Base-by-base conservation (phyloP, 2,888 invertebrate species). In the Ectemnius lituratus region DNA sequence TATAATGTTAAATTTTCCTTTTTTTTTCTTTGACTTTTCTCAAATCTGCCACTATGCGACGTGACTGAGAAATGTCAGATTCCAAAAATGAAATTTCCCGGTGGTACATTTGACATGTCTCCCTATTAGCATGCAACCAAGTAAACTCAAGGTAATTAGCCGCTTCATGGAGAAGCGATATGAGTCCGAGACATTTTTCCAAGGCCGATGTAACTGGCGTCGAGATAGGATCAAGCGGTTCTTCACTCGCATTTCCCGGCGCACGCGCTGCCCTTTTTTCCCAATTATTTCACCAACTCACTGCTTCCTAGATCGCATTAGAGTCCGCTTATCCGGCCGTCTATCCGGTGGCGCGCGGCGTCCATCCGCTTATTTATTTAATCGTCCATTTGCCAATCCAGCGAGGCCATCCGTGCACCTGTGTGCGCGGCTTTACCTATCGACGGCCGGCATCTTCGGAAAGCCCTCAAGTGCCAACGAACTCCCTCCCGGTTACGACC, bases 311-410 rank as follows among this genome's bases (percentile, higher is more conserved):
- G 52, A 52, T 52, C 52, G 16, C 16, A 52, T 52, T 52, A 52
- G 16, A 16, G n/a, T 2, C 13, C 16, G 5, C 52, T 52, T 52
- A 52, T 52, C 52, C 52, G 52, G 5, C 52, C 52, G 52, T 66
- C 59, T 14, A 27, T 20, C 62, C 23, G 27, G 46, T 47, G 47
- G 23, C 23, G 16, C 37, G 37, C 8, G 0, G 37, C 45, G 57
- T 23, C 58, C 58, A 27, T 63, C 58, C 69, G 59, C 47, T 47
- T 64, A 63, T 59, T 59, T 46, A 47, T 27, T 70, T 64, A 70
- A 64, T 64, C 46, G 23, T 59, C 28, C 69, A 46, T 49, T 47
- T 58, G 47, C 63, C 58, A 47, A 70, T 64, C 59, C 49, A 5
- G 59, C 18, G 27, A 63, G 37, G 5, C 45, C 57, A 57, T 47